phyloP scores from a whole-genome alignment of 2,113 vertebrate genomes.

The Epinephelus fuscoguttatus region DNA sequence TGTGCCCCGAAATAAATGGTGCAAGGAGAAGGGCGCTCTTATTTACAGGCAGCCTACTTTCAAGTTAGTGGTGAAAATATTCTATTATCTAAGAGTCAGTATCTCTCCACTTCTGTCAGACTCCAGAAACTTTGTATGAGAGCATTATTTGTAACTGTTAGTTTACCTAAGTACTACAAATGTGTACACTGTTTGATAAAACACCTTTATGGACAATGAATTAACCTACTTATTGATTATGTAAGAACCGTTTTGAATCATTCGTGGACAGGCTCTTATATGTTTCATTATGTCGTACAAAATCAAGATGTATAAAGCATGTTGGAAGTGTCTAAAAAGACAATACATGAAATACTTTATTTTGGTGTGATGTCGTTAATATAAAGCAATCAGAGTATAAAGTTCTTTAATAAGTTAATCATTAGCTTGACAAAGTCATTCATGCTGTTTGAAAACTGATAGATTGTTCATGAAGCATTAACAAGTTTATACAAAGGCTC shows the following conservation, averaged over 20 bases:
- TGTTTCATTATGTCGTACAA: not conserved
- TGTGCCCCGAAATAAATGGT: constrained; percentile 70
- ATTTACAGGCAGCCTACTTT: constrained; percentile 74
- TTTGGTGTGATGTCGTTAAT: not conserved
- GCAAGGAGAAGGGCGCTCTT: constrained; percentile 71
- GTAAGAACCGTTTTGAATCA: not conserved
- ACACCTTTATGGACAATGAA: not conserved
- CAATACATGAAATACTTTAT: not conserved
- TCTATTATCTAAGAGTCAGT: constrained; percentile 24
- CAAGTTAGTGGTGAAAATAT: constrained; percentile 46
- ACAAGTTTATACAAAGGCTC: not conserved
- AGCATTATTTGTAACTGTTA: not conserved
- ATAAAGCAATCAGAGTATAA: not conserved
- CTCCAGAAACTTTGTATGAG: not conserved
- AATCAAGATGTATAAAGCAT: not conserved
- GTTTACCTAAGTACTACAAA: not conserved
- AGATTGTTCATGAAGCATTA: not conserved
- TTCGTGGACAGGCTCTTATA: not conserved
- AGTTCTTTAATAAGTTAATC: not conserved
- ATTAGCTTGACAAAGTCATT: not conserved
- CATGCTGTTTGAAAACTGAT: not conserved
- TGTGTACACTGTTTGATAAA: constrained; percentile 1
- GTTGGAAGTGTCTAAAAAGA: not conserved
- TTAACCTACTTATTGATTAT: not conserved
- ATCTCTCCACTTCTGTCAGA: not conserved